These are phyloP conservation scores for Mythimna ferrago DNA, from an alignment of 2,888 invertebrate genomes.

Conservation along the genomic window DNA sequence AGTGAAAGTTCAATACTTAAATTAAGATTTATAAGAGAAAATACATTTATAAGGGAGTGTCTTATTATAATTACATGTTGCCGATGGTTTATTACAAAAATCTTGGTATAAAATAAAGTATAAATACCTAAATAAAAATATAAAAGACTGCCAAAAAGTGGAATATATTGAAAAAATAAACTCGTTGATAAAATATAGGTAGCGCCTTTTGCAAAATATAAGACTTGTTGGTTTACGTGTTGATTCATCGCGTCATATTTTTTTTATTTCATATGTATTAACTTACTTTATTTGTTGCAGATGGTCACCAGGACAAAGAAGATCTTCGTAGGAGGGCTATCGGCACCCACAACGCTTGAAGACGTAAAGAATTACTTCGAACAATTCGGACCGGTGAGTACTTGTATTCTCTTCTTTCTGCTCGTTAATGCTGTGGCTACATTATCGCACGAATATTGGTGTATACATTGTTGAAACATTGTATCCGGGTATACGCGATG, in stretches of 20 bases:
- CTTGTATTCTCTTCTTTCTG: constrained; percentile 24
- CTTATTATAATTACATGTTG: too few relatives aligned
- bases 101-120: too few relatives aligned
- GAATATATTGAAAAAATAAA: constrained; percentile 41
- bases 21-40: too few relatives aligned
- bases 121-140: neutral
- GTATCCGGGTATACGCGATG: too few relatives aligned
- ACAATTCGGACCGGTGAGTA: constrained; percentile 99
- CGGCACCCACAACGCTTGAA: constrained; percentile 99
- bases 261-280: constrained; percentile 31
- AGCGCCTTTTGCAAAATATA: constrained; percentile 28
- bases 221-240: constrained; percentile 35
- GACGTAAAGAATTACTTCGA: constrained; percentile 99
- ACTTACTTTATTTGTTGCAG: constrained; percentile 91
- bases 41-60: too few relatives aligned
- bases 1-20: too few relatives aligned
- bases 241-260: constrained; percentile 25
- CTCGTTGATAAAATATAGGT: constrained; percentile 23
- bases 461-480: too few relatives aligned
- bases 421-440: constrained; percentile 1
- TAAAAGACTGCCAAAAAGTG: constrained; percentile 44
- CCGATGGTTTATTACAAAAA: constrained; percentile 23
- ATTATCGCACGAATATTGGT: too few relatives aligned
- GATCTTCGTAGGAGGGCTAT: constrained; percentile 99
- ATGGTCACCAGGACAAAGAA: constrained; percentile 99